These are phyloP conservation scores for Dendropsophus ebraccatus DNA, from an alignment of 2,113 vertebrate species.

Conservation along the genomic window DNA sequence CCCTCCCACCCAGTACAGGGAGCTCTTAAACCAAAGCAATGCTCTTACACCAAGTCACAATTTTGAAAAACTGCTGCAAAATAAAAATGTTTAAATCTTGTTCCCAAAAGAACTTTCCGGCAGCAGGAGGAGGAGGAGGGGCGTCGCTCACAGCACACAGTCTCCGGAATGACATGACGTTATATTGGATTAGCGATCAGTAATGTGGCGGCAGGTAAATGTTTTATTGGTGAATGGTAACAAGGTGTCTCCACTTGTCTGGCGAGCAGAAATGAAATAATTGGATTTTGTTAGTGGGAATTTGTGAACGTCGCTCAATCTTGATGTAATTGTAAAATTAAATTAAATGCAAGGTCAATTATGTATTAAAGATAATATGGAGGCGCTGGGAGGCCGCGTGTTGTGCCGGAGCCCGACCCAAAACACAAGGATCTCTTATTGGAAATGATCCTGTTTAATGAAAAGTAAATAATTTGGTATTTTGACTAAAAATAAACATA, in stretches of 20 bases:
- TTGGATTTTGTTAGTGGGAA: conserved; percentile 17
- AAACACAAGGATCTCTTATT: neutral
- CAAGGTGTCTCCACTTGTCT: neutral
- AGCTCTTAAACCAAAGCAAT: too few species aligned
- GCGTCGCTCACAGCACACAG: too few species aligned
- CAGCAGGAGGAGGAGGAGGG: too few species aligned
- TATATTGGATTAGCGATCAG: neutral
- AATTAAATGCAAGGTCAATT: neutral
- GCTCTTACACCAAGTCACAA: too few species aligned
- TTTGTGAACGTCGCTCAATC: neutral
- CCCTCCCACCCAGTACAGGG: too few species aligned
- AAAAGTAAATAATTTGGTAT: too few species aligned
- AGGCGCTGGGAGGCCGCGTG: neutral
- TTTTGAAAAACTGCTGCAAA: too few species aligned
- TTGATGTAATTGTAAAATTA: neutral
- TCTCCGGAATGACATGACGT: neutral
- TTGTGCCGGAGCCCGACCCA: neutral
- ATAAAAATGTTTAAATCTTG: too few species aligned
- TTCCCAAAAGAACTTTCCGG: neutral
- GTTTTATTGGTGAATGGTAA: neutral
- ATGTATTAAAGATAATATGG: neutral
- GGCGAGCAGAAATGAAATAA: neutral
- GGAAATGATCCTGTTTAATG: neutral
- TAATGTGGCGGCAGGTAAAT: neutral
- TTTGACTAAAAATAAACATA: too few species aligned